phyloP scores from a whole-genome alignment of 2,888 invertebrate genomes.

The Salpingus planirostris region DNA sequence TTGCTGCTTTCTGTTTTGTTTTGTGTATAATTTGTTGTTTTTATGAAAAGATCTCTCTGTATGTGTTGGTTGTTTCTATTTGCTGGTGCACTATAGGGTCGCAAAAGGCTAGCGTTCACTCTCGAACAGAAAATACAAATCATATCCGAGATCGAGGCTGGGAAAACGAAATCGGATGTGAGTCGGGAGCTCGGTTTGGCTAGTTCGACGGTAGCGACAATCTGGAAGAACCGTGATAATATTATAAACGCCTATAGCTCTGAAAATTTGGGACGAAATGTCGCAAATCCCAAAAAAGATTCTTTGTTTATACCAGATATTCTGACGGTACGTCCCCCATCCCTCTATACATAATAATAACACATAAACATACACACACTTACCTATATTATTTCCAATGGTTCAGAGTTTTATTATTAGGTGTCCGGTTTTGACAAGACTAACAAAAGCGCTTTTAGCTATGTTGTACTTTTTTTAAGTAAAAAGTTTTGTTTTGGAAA shows the following conservation, averaged over 20 bases:
- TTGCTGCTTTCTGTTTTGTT: too few species aligned
- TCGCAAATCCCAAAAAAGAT: conserved; percentile 16
- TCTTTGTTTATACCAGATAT: conserved; percentile 16
- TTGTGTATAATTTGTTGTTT: conserved; percentile 3
- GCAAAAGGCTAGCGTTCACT: conserved; percentile 52
- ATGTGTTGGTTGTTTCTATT: conserved; percentile 3
- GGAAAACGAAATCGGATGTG: conserved; percentile 51
- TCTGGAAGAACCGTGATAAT: conserved; percentile 50
- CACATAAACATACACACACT: too few species aligned
- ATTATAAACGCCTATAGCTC: conserved; percentile 37
- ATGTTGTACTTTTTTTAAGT: too few species aligned
- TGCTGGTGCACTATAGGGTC: conserved; percentile 40
- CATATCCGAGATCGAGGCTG: conserved; percentile 49
- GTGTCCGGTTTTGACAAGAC: too few species aligned
- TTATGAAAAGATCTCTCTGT: conserved; percentile 1
- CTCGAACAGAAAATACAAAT: conserved; percentile 53
- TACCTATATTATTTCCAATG: too few species aligned
- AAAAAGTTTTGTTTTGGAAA: too few species aligned
- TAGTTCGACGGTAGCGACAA: conserved; percentile 49
- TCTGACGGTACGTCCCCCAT: conserved; percentile 23
- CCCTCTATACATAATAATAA: too few species aligned
- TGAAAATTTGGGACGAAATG: conserved; percentile 17
- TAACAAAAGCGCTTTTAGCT: too few species aligned
- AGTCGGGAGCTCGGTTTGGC: conserved; percentile 48
- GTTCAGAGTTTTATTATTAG: too few species aligned